Percentiles rank a stretch among this genome's conserved stretches.
These are phyloP conservation scores for Dasysyrphus tricinctus DNA, from an alignment of 2,888 invertebrate species.

Conservation along the genomic window DNA sequence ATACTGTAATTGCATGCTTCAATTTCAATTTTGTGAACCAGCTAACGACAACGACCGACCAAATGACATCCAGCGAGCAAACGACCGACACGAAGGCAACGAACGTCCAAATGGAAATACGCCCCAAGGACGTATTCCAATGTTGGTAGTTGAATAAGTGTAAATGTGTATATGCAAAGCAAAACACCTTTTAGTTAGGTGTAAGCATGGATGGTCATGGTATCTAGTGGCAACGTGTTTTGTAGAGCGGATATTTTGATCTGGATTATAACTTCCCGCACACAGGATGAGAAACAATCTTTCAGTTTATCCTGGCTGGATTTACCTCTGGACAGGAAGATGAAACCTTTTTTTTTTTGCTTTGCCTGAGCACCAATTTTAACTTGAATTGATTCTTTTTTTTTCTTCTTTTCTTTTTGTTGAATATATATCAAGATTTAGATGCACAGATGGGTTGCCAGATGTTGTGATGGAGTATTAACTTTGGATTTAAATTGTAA, in stretches of 20 bases:
- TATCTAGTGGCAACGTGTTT: conserved; percentile 29
- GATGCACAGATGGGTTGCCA: conserved; percentile 19
- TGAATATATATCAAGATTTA: conserved; percentile 19
- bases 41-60: conserved; percentile 31
- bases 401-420: conserved; percentile 20
- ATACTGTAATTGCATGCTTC: conserved; percentile 76
- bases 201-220: conserved; percentile 38
- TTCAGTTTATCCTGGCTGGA: conserved; percentile 26
- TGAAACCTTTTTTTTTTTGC: conserved; percentile 1
- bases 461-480: not conserved
- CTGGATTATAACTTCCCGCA: conserved; percentile 48
- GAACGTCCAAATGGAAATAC: conserved; percentile 60
- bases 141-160: conserved; percentile 1
- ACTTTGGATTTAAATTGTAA: not conserved
- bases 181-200: conserved; percentile 52
- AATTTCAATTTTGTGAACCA: conserved; percentile 70
- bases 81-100: conserved; percentile 2
- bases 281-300: conserved; percentile 41
- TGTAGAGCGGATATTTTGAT: conserved; percentile 54
- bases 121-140: conserved; percentile 62
- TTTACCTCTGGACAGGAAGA: conserved; percentile 21
- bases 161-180: conserved; percentile 15
- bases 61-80: conserved; percentile 22
- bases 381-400: conserved; percentile 4
- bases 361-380: conserved; percentile 10